Conservation (phyloP, 2,888 invertebrate genomes). For the Andricus quercusramuli region DNA sequence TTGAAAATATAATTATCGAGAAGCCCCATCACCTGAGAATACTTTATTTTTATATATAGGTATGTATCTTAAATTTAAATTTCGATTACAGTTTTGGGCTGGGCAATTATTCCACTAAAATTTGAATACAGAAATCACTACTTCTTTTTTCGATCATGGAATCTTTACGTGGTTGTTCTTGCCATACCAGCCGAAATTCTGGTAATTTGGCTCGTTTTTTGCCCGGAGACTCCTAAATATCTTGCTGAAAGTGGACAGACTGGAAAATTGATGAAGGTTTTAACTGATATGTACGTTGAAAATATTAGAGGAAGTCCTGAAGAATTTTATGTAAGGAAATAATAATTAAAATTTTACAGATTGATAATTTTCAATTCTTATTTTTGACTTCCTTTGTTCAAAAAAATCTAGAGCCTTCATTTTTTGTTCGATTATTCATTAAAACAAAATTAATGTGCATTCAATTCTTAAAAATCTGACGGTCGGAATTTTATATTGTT, state of each 20-base stretch:
- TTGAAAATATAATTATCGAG: no score
- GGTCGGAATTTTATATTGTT: no score
- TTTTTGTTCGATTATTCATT: no score
- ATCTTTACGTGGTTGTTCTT: slow-evolving; percentile 87
- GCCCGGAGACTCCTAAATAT: slow-evolving; percentile 91
- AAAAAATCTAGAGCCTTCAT: no score
- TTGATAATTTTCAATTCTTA: slow-evolving; percentile 2
- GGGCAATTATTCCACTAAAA: slow-evolving; percentile 87
- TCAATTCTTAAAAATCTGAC: no score
- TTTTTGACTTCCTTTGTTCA: background rate
- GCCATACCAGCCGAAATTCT: slow-evolving; percentile 84
- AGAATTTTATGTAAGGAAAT: slow-evolving; percentile 68
- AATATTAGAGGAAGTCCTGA: slow-evolving; percentile 82
- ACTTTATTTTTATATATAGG: no score
- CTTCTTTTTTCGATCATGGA: slow-evolving; percentile 88
- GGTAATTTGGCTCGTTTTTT: slow-evolving; percentile 84
- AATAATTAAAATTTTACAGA: background rate
- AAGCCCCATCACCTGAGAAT: no score
- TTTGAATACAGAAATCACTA: slow-evolving; percentile 80
- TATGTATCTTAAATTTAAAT: no score
- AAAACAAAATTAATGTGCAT: no score
- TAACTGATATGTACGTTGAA: slow-evolving; percentile 84
- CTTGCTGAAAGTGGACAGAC: slow-evolving; percentile 88
- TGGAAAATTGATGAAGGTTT: slow-evolving; percentile 84
- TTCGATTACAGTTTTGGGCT: slow-evolving; percentile 83